Evolutionary conservation across 1,140 invertebrate species (phyloP).

Genomic region (Pentalonia nigronervosa): DNA sequence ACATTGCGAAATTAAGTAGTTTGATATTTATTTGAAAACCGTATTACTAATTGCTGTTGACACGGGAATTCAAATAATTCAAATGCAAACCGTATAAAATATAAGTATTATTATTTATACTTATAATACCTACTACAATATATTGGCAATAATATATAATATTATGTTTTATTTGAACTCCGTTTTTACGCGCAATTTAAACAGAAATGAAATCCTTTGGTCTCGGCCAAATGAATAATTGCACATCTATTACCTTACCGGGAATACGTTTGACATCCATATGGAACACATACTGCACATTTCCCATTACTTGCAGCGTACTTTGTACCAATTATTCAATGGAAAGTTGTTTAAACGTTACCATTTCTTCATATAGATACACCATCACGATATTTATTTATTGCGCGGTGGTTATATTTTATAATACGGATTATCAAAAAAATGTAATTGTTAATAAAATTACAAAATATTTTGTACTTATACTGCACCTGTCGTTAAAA

Average conservation of each 20-base stretch:
- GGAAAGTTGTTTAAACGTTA: constrained; percentile 21
- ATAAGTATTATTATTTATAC: not conserved
- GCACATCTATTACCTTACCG: constrained; percentile 5
- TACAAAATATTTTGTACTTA: not conserved
- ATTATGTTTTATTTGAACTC: not conserved
- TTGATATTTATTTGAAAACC: not conserved
- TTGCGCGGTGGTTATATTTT: not conserved
- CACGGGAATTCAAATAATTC: constrained; percentile 27
- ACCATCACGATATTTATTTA: not conserved
- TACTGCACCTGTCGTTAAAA: not conserved
- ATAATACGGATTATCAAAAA: not conserved
- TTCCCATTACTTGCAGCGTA: not conserved
- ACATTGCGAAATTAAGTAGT: not conserved
- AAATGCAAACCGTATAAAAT: not conserved
- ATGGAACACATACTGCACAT: not conserved
- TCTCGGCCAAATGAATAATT: not conserved
- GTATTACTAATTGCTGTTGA: not conserved
- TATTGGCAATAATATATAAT: not conserved
- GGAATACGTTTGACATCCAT: constrained; percentile 19
- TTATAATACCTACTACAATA: not conserved
- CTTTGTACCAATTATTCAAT: not conserved
- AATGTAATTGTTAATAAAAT: not conserved
- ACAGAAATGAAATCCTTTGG: constrained; percentile 24
- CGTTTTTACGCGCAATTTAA: not conserved
- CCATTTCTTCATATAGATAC: not conserved